phyloP scores from a whole-genome alignment of 1,140 invertebrate species.

The Delia radicum region DNA sequence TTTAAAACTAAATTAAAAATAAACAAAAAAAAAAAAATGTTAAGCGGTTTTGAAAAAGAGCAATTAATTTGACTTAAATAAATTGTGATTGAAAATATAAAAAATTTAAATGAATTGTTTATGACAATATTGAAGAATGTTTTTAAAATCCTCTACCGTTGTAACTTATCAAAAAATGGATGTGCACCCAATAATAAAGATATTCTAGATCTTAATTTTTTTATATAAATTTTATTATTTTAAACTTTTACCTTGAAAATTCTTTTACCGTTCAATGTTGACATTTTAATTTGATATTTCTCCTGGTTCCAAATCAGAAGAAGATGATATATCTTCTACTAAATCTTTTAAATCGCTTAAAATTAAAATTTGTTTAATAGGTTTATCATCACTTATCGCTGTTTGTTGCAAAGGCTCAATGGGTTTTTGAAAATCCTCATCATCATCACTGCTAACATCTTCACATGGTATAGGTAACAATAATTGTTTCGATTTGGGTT shows the following conservation, averaged over 20 bases:
- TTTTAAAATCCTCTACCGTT: too few relatives aligned
- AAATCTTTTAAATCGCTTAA: constrained; percentile 30
- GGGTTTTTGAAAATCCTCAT: constrained; percentile 22
- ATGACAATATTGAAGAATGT: too few relatives aligned
- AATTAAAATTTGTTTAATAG: neutral
- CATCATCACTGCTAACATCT: constrained; percentile 30
- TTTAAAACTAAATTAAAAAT: neutral
- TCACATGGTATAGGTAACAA: constrained; percentile 1
- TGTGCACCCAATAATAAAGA: too few relatives aligned
- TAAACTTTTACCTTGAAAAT: neutral
- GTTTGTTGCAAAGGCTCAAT: neutral
- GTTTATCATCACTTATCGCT: neutral
- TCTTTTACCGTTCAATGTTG: neutral
- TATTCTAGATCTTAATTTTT: too few relatives aligned
- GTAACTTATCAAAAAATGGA: too few relatives aligned
- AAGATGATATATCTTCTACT: constrained; percentile 32
- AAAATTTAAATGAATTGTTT: too few relatives aligned
- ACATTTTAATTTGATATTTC: constrained; percentile 20
- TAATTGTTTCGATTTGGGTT: neutral
- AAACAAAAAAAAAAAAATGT: neutral
- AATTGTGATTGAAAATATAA: neutral
- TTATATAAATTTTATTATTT: neutral
- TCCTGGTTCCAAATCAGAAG: constrained; percentile 30
- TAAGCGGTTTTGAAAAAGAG: neutral
- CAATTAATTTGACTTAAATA: neutral